A percentile compares a stretch with the other conserved stretches of the same genome.
These are phyloP conservation scores for Apostichopus californicus DNA, from an alignment of 35 echinoderm and acorn worm genomes.

Conservation along the genomic window DNA sequence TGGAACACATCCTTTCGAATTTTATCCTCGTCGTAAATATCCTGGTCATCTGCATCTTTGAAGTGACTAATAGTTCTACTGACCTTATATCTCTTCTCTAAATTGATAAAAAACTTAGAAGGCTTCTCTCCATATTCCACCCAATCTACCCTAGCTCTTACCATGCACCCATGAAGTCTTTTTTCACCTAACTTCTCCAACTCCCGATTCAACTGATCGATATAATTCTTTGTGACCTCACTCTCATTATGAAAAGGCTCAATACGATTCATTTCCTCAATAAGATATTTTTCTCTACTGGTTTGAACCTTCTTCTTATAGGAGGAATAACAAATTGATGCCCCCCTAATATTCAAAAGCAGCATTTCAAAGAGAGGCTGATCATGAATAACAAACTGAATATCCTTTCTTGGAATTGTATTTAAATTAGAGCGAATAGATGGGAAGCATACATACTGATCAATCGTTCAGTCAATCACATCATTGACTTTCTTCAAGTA, in stretches of 20 bases:
- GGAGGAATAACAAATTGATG: background rate
- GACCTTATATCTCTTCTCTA: conserved; percentile 8
- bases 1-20: background rate
- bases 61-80: background rate
- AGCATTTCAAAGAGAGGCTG: background rate
- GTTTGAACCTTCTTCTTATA: background rate
- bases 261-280: background rate
- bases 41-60: background rate
- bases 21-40: background rate
- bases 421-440: background rate
- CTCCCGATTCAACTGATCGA: background rate
- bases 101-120: background rate
- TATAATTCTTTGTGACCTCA: background rate
- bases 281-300: background rate
- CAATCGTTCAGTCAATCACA: background rate
- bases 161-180: background rate
- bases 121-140: background rate
- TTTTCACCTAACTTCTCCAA: background rate
- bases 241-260: background rate
- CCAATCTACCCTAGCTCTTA: background rate
- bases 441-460: conserved; percentile 1
- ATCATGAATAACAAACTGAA: background rate
- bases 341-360: background rate
- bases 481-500: background rate
- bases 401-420: background rate